Percentiles rank a stretch among this genome's conserved stretches.
phyloP scores from a whole-genome alignment of 2,888 invertebrate genomes.

The Caenorhabditis sulstoni region DNA sequence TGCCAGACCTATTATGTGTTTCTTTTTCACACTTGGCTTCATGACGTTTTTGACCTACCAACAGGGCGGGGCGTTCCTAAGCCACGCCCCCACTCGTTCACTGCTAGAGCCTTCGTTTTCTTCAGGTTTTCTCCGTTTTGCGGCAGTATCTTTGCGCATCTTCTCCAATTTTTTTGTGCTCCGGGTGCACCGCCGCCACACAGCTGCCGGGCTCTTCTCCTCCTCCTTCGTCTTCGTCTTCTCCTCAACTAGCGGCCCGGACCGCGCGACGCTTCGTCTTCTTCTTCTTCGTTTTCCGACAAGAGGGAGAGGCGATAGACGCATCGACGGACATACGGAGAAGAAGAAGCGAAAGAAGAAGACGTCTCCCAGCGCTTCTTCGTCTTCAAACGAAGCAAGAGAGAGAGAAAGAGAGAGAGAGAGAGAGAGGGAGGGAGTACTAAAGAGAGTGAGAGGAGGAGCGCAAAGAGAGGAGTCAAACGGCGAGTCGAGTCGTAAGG shows the following conservation, averaged over 20 bases:
- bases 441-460: not conserved
- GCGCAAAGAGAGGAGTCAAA: slow-evolving; percentile 31
- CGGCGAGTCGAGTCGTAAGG: slow-evolving; percentile 46
- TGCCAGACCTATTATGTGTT: not conserved
- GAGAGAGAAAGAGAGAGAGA: too few relatives aligned
- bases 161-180: too few relatives aligned
- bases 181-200: too few relatives aligned
- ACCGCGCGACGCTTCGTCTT: not conserved
- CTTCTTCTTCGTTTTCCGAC: not conserved
- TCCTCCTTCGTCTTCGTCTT: slow-evolving; percentile 1
- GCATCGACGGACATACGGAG: slow-evolving; percentile 44
- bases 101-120: too few relatives aligned
- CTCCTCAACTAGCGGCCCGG: not conserved
- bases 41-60: not conserved
- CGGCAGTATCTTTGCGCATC: too few relatives aligned
- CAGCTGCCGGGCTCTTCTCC: too few relatives aligned
- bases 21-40: not conserved
- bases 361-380: slow-evolving; percentile 16
- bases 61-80: slow-evolving; percentile 26
- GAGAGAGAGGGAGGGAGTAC: not conserved
- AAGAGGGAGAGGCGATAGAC: slow-evolving; percentile 12
- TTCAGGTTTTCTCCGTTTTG: too few relatives aligned
- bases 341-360: slow-evolving; percentile 21
- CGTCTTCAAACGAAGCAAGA: slow-evolving; percentile 1
- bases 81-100: slow-evolving; percentile 10